A percentile compares a stretch with the other conserved stretches of the same genome.
Evolutionary conservation across 1,140 invertebrate species (phyloP).

Genomic region (Monochamus saltuarius): DNA sequence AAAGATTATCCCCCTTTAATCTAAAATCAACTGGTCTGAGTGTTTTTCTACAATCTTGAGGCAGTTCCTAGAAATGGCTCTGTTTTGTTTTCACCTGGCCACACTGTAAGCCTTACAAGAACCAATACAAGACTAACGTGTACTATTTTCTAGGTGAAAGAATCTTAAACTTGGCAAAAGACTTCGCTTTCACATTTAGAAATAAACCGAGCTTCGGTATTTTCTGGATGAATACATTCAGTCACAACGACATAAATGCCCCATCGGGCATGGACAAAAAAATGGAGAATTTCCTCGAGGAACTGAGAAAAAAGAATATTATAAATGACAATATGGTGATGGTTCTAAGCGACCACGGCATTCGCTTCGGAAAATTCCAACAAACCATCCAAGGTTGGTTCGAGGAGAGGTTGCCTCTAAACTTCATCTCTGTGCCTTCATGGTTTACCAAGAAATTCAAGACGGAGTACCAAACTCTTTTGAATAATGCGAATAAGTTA

Average conservation of each 20-base stretch:
- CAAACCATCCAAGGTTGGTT: constrained; percentile 75
- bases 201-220: constrained; percentile 64
- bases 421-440: constrained; percentile 70
- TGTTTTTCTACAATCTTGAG: too few relatives aligned
- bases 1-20: too few relatives aligned
- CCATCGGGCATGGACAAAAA: constrained; percentile 60
- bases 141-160: constrained; percentile 57
- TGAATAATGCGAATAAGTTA: constrained; percentile 64
- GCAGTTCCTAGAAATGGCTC: too few relatives aligned
- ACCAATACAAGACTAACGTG: background rate
- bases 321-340: constrained; percentile 64
- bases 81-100: too few relatives aligned
- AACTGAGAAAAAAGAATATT: constrained; percentile 45
- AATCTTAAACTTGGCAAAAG: constrained; percentile 60
- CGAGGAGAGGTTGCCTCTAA: constrained; percentile 80
- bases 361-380: constrained; percentile 74
- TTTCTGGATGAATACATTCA: constrained; percentile 70
- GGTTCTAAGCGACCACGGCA: constrained; percentile 84
- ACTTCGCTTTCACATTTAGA: constrained; percentile 62
- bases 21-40: too few relatives aligned
- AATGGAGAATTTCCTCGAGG: constrained; percentile 56
- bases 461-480: constrained; percentile 61
- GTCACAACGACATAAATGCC: constrained; percentile 65
- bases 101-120: too few relatives aligned
- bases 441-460: constrained; percentile 63